Evolutionary conservation across 2,888 invertebrate species (phyloP).

Genomic region (Andricus curvator): DNA sequence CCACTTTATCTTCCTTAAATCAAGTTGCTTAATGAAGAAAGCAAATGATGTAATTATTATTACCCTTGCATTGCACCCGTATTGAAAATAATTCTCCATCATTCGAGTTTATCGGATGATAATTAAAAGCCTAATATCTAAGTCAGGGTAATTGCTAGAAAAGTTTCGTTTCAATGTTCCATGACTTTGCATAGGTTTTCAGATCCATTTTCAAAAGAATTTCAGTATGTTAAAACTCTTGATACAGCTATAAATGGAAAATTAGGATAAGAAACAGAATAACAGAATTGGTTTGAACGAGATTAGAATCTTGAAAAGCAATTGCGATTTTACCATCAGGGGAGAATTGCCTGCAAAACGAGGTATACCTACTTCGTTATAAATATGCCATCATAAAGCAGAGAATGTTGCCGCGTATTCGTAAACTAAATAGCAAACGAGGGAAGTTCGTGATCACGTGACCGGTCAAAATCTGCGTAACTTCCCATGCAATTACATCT

Average conservation of each 20-base stretch:
- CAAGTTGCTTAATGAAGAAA: neutral
- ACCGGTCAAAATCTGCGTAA: constrained; percentile 2
- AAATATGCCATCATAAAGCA: neutral
- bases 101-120: too few species aligned
- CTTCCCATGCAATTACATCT: neutral
- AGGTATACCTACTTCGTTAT: neutral
- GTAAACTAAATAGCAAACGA: constrained; percentile 11
- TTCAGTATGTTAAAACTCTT: too few species aligned
- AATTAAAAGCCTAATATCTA: too few species aligned
- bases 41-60: neutral
- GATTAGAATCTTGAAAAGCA: neutral
- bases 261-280: neutral
- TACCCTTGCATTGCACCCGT: neutral
- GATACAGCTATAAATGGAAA: neutral
- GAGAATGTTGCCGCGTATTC: neutral
- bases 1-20: neutral
- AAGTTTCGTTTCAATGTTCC: too few species aligned
- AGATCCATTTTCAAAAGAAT: too few species aligned
- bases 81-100: neutral
- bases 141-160: too few species aligned
- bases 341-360: neutral
- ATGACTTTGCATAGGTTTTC: too few species aligned
- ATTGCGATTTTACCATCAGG: neutral
- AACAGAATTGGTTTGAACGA: neutral
- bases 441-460: constrained; percentile 7